Percentiles rank a stretch among this genome's conserved stretches.
Evolutionary conservation across 2,888 invertebrate genomes (phyloP).

Genomic region (Phyllotreta striolata): DNA sequence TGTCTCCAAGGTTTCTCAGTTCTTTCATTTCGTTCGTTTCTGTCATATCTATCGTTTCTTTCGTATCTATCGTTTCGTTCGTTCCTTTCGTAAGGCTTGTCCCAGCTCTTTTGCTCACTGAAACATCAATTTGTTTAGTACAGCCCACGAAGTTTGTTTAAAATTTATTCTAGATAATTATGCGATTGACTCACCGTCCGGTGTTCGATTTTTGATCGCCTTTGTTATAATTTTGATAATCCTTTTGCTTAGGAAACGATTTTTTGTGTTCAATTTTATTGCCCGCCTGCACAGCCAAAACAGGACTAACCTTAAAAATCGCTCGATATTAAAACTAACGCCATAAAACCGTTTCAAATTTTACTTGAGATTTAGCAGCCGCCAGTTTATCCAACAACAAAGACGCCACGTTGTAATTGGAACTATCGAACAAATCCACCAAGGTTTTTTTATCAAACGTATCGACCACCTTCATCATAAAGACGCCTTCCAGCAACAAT

Average conservation of each 20-base stretch:
- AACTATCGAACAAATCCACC: constrained; percentile 69
- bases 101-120: constrained; percentile 35
- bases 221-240: constrained; percentile 29
- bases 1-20: constrained; percentile 45
- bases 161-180: constrained; percentile 10
- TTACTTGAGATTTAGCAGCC: constrained; percentile 53
- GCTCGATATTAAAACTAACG: not conserved
- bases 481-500: constrained; percentile 70
- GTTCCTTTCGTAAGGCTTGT: constrained; percentile 28
- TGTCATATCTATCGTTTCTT: not conserved
- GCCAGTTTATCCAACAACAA: constrained; percentile 57
- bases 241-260: constrained; percentile 32
- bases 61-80: not conserved
- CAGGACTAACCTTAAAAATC: constrained; percentile 50
- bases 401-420: constrained; percentile 58
- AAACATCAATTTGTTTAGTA: constrained; percentile 7
- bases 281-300: constrained; percentile 55
- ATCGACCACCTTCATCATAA: constrained; percentile 67
- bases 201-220: constrained; percentile 35
- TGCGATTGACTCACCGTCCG: constrained; percentile 36
- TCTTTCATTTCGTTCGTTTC: not conserved
- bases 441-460: constrained; percentile 65
- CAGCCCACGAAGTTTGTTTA: not conserved
- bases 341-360: constrained; percentile 32
- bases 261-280: constrained; percentile 54